Percentiles rank a stretch among this genome's conserved stretches.
Evolutionary conservation across 2,888 invertebrate genomes (phyloP).

Genomic region (Calameuta idolon): DNA sequence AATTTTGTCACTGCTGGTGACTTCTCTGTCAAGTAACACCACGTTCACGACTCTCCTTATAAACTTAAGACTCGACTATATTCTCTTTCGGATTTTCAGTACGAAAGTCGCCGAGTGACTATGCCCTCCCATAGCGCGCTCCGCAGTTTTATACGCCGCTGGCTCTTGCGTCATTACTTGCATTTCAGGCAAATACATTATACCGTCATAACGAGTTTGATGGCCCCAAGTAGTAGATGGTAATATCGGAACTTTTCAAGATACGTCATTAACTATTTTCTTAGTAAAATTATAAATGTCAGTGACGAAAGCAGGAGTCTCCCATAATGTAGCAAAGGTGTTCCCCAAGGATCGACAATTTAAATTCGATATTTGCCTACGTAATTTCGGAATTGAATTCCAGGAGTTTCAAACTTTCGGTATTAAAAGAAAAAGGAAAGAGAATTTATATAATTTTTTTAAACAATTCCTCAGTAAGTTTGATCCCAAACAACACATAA

Average conservation of each 20-base stretch:
- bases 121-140: constrained; percentile 7
- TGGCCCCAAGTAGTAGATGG: neutral
- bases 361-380: neutral
- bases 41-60: neutral
- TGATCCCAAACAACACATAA: too few relatives aligned
- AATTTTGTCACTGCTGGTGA: neutral
- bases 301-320: neutral
- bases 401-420: neutral
- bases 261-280: neutral
- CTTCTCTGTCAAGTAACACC: neutral
- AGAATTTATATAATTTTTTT: neutral
- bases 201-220: neutral
- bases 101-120: constrained; percentile 11
- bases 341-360: neutral
- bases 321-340: neutral
- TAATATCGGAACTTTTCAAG: neutral
- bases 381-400: neutral
- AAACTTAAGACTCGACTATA: neutral
- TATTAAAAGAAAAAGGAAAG: neutral
- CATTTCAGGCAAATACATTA: neutral
- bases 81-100: neutral
- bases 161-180: neutral
- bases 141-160: constrained; percentile 16
- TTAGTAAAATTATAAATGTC: neutral
- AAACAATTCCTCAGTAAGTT: neutral